Evolutionary conservation across 2,888 invertebrate species (phyloP).

Genomic region (Drosophila meridiana): DNA sequence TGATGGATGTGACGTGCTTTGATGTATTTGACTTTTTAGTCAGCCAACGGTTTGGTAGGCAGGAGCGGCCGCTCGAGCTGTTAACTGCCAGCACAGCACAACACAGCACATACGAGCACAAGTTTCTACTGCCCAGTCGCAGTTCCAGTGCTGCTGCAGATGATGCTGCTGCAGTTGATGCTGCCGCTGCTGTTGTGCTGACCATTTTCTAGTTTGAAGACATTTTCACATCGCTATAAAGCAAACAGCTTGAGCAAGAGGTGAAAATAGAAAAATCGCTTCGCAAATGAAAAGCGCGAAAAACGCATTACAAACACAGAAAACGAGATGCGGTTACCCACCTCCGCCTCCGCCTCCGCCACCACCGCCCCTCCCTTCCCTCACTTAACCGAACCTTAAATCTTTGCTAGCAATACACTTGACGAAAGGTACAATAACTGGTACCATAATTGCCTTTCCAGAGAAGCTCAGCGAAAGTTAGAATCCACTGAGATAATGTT

Average conservation of each 20-base stretch:
- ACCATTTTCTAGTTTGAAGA: constrained; percentile 73
- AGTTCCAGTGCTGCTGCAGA: constrained; percentile 23
- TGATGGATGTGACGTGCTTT: constrained; percentile 79
- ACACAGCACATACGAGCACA: constrained; percentile 44
- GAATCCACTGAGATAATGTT: not conserved
- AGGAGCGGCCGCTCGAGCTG: constrained; percentile 42
- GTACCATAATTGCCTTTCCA: not conserved
- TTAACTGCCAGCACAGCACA: constrained; percentile 63
- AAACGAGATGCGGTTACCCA: constrained; percentile 48
- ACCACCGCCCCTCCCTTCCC: not conserved
- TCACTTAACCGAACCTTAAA: not conserved
- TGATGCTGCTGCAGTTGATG: constrained; percentile 3
- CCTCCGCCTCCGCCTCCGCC: too few relatives aligned
- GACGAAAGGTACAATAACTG: constrained; percentile 31
- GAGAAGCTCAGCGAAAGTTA: not conserved
- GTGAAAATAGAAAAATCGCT: constrained; percentile 76
- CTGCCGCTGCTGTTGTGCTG: constrained; percentile 46
- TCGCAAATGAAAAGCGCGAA: constrained; percentile 76
- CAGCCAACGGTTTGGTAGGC: constrained; percentile 25
- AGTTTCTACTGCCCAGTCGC: constrained; percentile 25
- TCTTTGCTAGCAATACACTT: constrained; percentile 31
- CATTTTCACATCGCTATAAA: constrained; percentile 78
- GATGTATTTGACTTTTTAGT: constrained; percentile 77
- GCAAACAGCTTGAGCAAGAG: constrained; percentile 54
- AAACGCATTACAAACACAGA: constrained; percentile 74